These are phyloP conservation scores for Congeria kusceri DNA, from an alignment of 2,888 invertebrate genomes.

Conservation along the genomic window DNA sequence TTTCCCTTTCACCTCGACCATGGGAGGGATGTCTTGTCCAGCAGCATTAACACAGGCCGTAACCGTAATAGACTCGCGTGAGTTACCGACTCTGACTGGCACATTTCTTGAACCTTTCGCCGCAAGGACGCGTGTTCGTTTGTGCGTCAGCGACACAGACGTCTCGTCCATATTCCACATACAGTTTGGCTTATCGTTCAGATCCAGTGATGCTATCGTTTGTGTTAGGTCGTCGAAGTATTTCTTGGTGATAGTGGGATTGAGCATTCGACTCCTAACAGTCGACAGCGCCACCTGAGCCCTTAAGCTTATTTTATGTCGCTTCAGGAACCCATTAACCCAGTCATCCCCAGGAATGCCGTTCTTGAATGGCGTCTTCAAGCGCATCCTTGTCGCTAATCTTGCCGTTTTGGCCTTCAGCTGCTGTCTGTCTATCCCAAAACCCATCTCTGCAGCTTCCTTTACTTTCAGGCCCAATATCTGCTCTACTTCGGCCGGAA, in stretches of 20 bases:
- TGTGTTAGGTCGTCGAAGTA: conserved; percentile 11
- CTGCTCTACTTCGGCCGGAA: not conserved
- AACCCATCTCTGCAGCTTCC: not conserved
- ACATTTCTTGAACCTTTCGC: conserved; percentile 13
- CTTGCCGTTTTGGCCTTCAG: not conserved
- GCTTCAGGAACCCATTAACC: conserved; percentile 8
- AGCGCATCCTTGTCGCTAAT: not conserved
- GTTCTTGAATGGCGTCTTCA: conserved; percentile 9
- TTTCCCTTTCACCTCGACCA: conserved; percentile 35
- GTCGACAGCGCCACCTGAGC: not conserved
- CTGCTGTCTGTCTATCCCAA: conserved; percentile 1
- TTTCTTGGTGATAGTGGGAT: conserved; percentile 2
- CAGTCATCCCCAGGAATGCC: conserved; percentile 15
- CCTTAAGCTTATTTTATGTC: not conserved
- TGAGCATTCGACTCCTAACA: conserved; percentile 14
- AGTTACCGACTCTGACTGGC: conserved; percentile 30
- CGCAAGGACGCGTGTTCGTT: conserved; percentile 37
- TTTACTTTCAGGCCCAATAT: not conserved
- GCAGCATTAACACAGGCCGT: conserved; percentile 49
- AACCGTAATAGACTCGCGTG: conserved; percentile 33
- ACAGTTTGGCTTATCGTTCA: not conserved
- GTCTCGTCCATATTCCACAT: conserved; percentile 53
- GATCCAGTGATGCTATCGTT: not conserved
- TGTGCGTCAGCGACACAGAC: conserved; percentile 28
- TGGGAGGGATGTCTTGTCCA: conserved; percentile 33